A percentile compares a stretch with the other conserved stretches of the same genome.
Conservation (phyloP, 2,797 vertebrate genomes). For the Scleropages formosus region DNA sequence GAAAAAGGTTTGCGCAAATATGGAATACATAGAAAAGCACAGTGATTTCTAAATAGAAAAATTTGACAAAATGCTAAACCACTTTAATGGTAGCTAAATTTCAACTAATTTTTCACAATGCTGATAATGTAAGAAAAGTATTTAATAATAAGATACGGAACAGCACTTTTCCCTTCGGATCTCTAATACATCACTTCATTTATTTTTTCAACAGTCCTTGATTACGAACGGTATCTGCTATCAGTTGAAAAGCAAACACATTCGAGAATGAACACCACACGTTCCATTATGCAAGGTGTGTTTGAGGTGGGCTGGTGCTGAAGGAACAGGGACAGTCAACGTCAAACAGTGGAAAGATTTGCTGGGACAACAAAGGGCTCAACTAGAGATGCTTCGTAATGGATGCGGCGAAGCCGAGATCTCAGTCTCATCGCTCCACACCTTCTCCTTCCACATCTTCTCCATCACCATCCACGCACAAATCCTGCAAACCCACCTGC, state of each 20-base stretch:
- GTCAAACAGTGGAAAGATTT: slow-evolving; percentile 27
- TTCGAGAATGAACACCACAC: slow-evolving; percentile 46
- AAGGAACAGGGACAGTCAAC: slow-evolving; percentile 70
- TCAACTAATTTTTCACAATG: too few relatives aligned
- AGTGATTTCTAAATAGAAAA: too few relatives aligned
- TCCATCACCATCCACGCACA: slow-evolving; percentile 44
- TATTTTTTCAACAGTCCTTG: slow-evolving; percentile 40
- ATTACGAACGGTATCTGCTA: slow-evolving; percentile 48
- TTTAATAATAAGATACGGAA: too few relatives aligned
- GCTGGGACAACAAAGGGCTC: slow-evolving; percentile 37
- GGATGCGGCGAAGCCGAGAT: slow-evolving; percentile 28
- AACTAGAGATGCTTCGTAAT: slow-evolving; percentile 25
- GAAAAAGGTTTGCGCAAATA: too few relatives aligned
- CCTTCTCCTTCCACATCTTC: slow-evolving; percentile 43
- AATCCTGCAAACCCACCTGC: slow-evolving; percentile 32
- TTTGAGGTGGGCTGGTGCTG: slow-evolving; percentile 79
- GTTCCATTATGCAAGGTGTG: slow-evolving; percentile 27
- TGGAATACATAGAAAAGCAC: too few relatives aligned
- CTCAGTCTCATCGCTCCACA: slow-evolving; percentile 2
- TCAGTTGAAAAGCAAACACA: slow-evolving; percentile 33
- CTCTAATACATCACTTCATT: background rate
- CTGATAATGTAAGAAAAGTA: too few relatives aligned
- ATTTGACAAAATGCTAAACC: too few relatives aligned
- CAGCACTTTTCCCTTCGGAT: background rate
- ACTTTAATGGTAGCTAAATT: too few relatives aligned